Evolutionary conservation across 53 echinoderm and acorn worm genomes (phyloP).

Genomic region (Zoroaster sp.): DNA sequence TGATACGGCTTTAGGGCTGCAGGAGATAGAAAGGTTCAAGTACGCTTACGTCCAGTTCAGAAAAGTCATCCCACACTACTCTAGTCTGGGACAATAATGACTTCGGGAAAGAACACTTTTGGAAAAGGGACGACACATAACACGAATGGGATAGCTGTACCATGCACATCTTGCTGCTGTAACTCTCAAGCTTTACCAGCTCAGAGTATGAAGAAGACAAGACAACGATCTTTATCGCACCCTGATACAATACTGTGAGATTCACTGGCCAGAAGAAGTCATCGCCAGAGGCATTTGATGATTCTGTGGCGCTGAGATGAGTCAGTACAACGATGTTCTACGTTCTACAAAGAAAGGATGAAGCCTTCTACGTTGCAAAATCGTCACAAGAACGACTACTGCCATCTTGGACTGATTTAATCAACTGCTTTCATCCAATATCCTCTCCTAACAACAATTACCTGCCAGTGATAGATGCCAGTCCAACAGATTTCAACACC

Average conservation of each 20-base stretch:
- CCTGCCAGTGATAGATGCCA: constrained; percentile 67
- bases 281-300: not conserved
- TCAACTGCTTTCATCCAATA: not conserved
- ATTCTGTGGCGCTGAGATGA: not conserved
- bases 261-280: too few relatives aligned
- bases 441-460: constrained; percentile 18
- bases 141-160: constrained; percentile 30
- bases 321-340: too few relatives aligned
- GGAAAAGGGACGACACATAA: constrained; percentile 31
- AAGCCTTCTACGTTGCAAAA: not conserved
- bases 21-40: not conserved
- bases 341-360: not conserved
- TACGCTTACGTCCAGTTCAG: not conserved
- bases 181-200: not conserved
- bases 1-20: not conserved
- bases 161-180: not conserved
- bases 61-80: not conserved
- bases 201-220: too few relatives aligned
- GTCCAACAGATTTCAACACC: constrained; percentile 54
- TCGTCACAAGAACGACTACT: not conserved
- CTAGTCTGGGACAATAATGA: constrained; percentile 8
- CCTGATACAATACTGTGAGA: too few relatives aligned
- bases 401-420: constrained; percentile 5
- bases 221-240: too few relatives aligned
- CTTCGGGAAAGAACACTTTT: constrained; percentile 3